Conservation (phyloP, 2,888 invertebrate species). For the Koerneria pararmatus region DNA sequence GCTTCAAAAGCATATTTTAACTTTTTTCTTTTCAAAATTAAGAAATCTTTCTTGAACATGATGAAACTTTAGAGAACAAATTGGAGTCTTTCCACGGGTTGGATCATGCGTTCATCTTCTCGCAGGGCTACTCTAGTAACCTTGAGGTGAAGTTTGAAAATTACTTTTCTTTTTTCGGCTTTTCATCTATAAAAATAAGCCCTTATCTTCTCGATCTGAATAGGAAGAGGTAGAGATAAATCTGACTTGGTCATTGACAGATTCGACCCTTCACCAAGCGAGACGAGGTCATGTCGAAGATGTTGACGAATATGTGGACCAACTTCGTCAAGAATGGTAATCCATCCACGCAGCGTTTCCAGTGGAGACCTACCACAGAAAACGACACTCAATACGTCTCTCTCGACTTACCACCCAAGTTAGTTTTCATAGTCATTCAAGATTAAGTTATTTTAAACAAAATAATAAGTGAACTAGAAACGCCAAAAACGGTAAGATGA, state of each 20-base stretch:
- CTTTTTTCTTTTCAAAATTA: not conserved
- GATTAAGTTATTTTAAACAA: no score
- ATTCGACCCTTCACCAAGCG: slow-evolving; percentile 52
- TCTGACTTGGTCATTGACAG: slow-evolving; percentile 28
- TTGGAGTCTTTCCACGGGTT: slow-evolving; percentile 57
- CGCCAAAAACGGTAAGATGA: no score
- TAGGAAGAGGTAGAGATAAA: not conserved
- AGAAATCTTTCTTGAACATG: no score
- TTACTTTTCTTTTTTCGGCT: no score
- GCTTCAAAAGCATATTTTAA: slow-evolving; percentile 21
- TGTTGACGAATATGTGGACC: slow-evolving; percentile 50
- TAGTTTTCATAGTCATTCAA: no score
- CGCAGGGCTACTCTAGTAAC: slow-evolving; percentile 48
- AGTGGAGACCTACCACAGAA: slow-evolving; percentile 46
- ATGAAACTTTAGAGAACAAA: slow-evolving; percentile 28
- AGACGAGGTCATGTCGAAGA: slow-evolving; percentile 52
- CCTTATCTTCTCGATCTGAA: no score
- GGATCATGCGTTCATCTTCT: slow-evolving; percentile 59
- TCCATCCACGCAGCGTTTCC: slow-evolving; percentile 43
- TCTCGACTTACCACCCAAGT: slow-evolving; percentile 53
- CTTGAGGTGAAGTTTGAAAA: slow-evolving; percentile 1
- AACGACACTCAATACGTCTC: slow-evolving; percentile 45
- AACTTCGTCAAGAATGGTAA: slow-evolving; percentile 51
- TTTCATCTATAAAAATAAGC: no score
- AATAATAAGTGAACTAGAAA: no score